phyloP scores from a whole-genome alignment of 2,888 invertebrate species.

The Cheilosia pagana region DNA sequence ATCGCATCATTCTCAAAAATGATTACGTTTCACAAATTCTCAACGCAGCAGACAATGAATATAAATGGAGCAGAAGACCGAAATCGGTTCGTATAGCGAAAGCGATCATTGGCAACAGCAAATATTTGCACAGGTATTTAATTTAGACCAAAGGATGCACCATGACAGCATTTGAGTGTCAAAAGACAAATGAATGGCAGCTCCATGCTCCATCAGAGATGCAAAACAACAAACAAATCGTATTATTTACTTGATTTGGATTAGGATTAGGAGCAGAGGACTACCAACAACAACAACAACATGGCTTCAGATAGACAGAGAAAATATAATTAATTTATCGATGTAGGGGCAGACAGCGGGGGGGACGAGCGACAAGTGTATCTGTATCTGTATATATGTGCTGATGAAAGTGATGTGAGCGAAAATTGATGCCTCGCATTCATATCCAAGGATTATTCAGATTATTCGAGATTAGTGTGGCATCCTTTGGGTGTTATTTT shows the following conservation, averaged over 20 bases:
- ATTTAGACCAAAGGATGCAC: conserved; percentile 16
- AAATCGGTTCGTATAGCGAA: conserved; percentile 19
- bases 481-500: conserved; percentile 72
- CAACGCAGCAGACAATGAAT: conserved; percentile 28
- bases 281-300: not conserved
- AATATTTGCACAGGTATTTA: conserved; percentile 30
- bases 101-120: conserved; percentile 20
- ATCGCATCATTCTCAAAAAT: conserved; percentile 43
- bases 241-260: conserved; percentile 47
- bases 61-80: conserved; percentile 43
- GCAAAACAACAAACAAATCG: conserved; percentile 49
- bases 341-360: conserved; percentile 26
- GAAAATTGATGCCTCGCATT: conserved; percentile 61
- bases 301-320: not conserved
- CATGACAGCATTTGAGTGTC: conserved; percentile 42
- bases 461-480: conserved; percentile 70
- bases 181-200: conserved; percentile 47
- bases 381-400: conserved; percentile 2
- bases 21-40: conserved; percentile 20
- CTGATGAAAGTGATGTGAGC: conserved; percentile 38
- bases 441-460: conserved; percentile 64
- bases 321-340: conserved; percentile 65
- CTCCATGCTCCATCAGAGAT: conserved; percentile 4
- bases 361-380: not conserved
- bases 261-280: conserved; percentile 9